phyloP scores from a whole-genome alignment of 1,140 invertebrate genomes.

The Ganaspis sp. region DNA sequence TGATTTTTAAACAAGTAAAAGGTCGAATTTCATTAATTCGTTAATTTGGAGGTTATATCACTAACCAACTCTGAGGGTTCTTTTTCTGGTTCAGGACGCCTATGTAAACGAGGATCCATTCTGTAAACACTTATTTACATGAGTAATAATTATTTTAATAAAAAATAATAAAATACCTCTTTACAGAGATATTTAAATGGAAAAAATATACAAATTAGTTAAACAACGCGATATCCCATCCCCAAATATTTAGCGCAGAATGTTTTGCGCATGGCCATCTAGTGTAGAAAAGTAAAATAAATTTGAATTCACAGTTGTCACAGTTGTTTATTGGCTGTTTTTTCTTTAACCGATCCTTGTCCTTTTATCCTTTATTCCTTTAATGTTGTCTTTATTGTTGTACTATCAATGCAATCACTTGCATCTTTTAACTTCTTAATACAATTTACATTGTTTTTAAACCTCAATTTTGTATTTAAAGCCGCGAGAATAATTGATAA shows the following conservation, averaged over 20 bases:
- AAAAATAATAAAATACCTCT: not conserved
- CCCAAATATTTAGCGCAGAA: not conserved
- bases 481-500: too few relatives aligned
- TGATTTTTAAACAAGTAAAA: constrained; percentile 34
- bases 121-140: constrained; percentile 40
- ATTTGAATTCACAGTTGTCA: too few relatives aligned
- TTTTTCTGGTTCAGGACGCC: constrained; percentile 64
- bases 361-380: too few relatives aligned
- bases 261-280: too few relatives aligned
- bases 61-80: constrained; percentile 67
- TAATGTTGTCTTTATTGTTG: too few relatives aligned
- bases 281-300: too few relatives aligned
- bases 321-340: too few relatives aligned
- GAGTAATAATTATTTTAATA: constrained; percentile 3
- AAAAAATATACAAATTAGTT: not conserved
- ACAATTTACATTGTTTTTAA: too few relatives aligned
- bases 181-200: constrained; percentile 6
- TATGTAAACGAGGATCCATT: constrained; percentile 72
- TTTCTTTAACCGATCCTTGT: too few relatives aligned
- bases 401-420: too few relatives aligned
- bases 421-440: too few relatives aligned
- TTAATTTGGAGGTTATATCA: constrained; percentile 56
- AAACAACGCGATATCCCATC: not conserved
- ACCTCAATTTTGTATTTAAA: too few relatives aligned
- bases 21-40: not conserved